These are phyloP conservation scores for Heterotilapia buettikoferi DNA, from an alignment of 2,113 vertebrate species.

Conservation along the genomic window DNA sequence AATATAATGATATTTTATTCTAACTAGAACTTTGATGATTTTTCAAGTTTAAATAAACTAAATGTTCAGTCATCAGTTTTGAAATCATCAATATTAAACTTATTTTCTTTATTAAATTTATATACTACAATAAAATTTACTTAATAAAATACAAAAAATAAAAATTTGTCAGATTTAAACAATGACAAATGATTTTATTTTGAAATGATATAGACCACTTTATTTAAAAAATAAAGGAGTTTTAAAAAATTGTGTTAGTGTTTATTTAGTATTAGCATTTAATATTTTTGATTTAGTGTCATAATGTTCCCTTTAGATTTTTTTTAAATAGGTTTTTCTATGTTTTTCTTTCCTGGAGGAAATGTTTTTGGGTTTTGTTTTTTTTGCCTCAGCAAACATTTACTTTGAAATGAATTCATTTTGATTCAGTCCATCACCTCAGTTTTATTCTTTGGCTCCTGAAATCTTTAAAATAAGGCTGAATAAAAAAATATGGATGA, in stretches of 20 bases:
- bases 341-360: not conserved
- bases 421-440: accelerated
- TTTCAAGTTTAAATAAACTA: not conserved
- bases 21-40: not conserved
- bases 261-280: not conserved
- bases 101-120: not conserved
- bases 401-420: not conserved
- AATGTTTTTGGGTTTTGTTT: not conserved
- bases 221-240: not conserved
- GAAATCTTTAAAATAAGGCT: not conserved
- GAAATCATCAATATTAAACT: not conserved
- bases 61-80: not conserved
- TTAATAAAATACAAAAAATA: not conserved
- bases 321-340: accelerated
- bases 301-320: not conserved
- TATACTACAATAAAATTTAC: accelerated
- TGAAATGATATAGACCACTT: not conserved
- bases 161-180: not conserved
- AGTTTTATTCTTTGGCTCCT: not conserved
- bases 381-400: not conserved
- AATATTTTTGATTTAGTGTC: not conserved
- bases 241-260: accelerated
- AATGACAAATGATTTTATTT: not conserved
- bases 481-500: not conserved
- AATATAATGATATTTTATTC: not conserved